These are phyloP conservation scores for Ophion ventricosus DNA, from an alignment of 2,888 invertebrate species.

Conservation along the genomic window DNA sequence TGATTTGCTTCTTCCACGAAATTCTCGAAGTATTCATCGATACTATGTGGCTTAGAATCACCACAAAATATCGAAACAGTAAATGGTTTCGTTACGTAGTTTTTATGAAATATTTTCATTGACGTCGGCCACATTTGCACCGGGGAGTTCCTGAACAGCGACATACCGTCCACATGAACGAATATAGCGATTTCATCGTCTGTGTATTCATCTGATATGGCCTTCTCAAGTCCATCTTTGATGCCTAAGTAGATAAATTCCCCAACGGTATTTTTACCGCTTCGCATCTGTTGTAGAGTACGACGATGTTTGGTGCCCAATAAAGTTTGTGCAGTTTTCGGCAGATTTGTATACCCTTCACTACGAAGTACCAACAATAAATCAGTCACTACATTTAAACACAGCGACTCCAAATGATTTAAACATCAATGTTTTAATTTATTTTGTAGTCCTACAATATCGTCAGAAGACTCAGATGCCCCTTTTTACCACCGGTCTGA, in stretches of 20 bases:
- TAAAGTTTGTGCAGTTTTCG: conserved; percentile 56
- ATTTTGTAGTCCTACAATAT: conserved; percentile 24
- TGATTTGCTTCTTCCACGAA: conserved; percentile 61
- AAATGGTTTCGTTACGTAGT: conserved; percentile 33
- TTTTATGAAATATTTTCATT: conserved; percentile 38
- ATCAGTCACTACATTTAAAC: conserved; percentile 40
- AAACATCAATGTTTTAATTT: conserved; percentile 40
- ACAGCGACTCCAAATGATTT: conserved; percentile 29
- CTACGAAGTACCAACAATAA: conserved; percentile 41
- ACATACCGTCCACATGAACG: conserved; percentile 57
- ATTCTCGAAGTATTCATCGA: conserved; percentile 59
- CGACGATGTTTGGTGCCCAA: conserved; percentile 46
- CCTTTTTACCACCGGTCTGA: conserved; percentile 10
- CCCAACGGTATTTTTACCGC: conserved; percentile 20
- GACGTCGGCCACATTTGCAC: conserved; percentile 63
- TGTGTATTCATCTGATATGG: conserved; percentile 47
- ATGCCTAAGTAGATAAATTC: conserved; percentile 52
- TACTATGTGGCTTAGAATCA: conserved; percentile 59
- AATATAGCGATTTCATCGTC: conserved; percentile 47
- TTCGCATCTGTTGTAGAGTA: conserved; percentile 38
- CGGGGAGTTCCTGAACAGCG: conserved; percentile 51
- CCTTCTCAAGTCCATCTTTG: conserved; percentile 36
- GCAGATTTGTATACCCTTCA: conserved; percentile 41
- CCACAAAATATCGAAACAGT: conserved; percentile 43
- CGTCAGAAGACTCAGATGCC: conserved; percentile 9